Conservation (phyloP, 1,140 invertebrate genomes). For the Calosoma granatense region DNA sequence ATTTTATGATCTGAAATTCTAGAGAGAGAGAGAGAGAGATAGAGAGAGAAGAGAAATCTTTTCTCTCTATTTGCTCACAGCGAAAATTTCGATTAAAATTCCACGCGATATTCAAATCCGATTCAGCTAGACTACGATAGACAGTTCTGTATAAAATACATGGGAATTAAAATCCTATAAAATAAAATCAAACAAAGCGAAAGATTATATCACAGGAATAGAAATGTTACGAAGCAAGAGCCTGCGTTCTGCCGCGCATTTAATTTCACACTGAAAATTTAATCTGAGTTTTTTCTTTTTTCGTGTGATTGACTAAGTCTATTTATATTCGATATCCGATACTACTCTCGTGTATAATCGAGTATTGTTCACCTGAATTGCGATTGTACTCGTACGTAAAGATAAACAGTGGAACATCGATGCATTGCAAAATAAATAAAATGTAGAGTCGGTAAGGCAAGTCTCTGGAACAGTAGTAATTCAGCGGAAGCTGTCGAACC, state of each 20-base stretch:
- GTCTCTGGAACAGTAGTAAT: background rate
- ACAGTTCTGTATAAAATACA: background rate
- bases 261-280: background rate
- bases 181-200: background rate
- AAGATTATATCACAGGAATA: background rate
- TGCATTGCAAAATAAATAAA: background rate
- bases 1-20: no score
- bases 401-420: background rate
- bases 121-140: background rate
- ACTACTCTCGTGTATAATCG: background rate
- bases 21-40: no score
- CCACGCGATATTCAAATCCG: background rate
- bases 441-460: background rate
- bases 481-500: background rate
- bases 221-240: background rate
- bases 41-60: no score
- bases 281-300: background rate
- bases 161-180: background rate
- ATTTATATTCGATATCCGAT: background rate
- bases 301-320: background rate
- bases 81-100: background rate
- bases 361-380: background rate
- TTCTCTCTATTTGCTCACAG: no score
- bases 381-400: no score
- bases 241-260: background rate